These are phyloP conservation scores for Tarsius wallacei DNA, from an alignment of 2,797 vertebrate genomes.

Conservation along the genomic window DNA sequence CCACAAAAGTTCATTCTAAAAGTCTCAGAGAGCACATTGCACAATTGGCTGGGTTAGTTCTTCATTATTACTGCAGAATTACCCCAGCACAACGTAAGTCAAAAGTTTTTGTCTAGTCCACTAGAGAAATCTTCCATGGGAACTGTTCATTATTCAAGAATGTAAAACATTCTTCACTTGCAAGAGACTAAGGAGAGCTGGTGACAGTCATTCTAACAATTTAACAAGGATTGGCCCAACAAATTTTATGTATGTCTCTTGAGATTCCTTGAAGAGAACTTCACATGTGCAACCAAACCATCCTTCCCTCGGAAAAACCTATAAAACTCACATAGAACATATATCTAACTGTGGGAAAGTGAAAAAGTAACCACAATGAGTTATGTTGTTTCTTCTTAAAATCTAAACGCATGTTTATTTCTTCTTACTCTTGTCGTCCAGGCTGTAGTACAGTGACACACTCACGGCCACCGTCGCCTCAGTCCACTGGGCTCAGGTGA, in stretches of 20 bases:
- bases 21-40: slow-evolving; percentile 18
- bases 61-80: background rate
- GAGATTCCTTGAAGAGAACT: slow-evolving; percentile 32
- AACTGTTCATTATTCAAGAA: background rate
- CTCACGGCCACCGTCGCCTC: too few species aligned
- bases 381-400: background rate
- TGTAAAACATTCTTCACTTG: slow-evolving; percentile 11
- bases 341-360: background rate
- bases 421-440: too few species aligned
- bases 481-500: too few species aligned
- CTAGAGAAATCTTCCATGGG: background rate
- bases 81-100: slow-evolving; percentile 9
- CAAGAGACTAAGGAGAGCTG: background rate
- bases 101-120: slow-evolving; percentile 49
- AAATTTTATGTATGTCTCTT: background rate
- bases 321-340: background rate
- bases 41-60: slow-evolving; percentile 33
- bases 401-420: background rate
- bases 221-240: background rate
- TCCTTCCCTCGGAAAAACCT: background rate
- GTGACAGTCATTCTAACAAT: background rate
- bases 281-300: background rate
- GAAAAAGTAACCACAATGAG: background rate
- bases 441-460: too few species aligned
- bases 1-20: background rate